Percentiles rank a stretch among this genome's conserved stretches.
Evolutionary conservation across 2,113 vertebrate genomes (phyloP).

Genomic region (Glareola pratincola): DNA sequence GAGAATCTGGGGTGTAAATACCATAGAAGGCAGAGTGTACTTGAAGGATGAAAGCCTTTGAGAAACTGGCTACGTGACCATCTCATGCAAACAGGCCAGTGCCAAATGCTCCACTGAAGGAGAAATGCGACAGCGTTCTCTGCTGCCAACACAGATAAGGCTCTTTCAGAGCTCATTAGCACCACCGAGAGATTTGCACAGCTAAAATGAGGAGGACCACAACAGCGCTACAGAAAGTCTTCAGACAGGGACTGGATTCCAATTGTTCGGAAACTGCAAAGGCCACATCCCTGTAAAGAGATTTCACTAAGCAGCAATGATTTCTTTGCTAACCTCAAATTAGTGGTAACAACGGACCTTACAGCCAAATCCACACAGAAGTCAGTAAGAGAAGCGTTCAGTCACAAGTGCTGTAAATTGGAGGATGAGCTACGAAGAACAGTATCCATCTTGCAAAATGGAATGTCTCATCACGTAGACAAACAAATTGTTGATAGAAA

Average conservation of each 20-base stretch:
- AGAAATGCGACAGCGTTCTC: background rate
- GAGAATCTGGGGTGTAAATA: background rate
- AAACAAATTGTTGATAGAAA: background rate
- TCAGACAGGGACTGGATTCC: background rate
- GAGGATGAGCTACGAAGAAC: background rate
- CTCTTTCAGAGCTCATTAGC: background rate
- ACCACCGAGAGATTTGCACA: background rate
- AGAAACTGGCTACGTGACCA: background rate
- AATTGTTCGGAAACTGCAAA: background rate
- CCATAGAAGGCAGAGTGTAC: background rate
- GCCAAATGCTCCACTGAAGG: background rate
- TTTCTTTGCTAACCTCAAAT: background rate
- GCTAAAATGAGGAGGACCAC: background rate
- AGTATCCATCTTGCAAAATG: background rate
- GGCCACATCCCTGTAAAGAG: background rate
- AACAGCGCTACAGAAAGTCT: background rate
- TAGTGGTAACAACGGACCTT: background rate
- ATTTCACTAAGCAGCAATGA: background rate
- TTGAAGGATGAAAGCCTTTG: background rate
- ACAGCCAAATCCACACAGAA: background rate
- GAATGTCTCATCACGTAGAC: background rate
- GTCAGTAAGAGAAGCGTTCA: background rate
- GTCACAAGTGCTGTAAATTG: background rate
- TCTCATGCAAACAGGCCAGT: background rate
- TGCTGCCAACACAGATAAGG: background rate